Evolutionary conservation across 2,797 vertebrate genomes (phyloP).

Genomic region (Antrozous pallidus): DNA sequence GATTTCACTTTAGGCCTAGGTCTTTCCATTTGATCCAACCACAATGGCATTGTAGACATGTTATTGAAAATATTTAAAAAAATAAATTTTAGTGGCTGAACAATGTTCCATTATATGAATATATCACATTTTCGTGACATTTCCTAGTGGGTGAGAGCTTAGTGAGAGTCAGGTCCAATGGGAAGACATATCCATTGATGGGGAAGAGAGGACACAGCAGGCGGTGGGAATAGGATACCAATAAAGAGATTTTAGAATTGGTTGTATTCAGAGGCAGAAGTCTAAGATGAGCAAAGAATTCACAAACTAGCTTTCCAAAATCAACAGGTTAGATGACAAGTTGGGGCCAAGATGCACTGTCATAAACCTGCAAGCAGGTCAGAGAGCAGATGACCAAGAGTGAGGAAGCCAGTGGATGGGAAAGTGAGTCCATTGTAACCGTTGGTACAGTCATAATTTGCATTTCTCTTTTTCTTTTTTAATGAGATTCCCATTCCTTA

Average conservation of each 20-base stretch:
- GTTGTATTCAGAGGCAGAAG: slow-evolving; percentile 9
- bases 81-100: background rate
- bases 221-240: background rate
- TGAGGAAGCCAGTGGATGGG: background rate
- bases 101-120: background rate
- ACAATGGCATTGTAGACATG: background rate
- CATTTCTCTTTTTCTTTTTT: background rate
- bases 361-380: background rate
- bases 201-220: background rate
- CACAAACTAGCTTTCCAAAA: background rate
- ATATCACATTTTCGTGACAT: background rate
- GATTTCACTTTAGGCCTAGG: background rate
- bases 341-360: background rate
- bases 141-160: background rate
- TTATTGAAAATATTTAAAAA: background rate
- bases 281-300: background rate
- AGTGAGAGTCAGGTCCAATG: background rate
- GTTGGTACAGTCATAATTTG: background rate
- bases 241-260: background rate
- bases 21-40: background rate
- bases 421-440: background rate
- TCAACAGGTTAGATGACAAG: background rate
- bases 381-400: background rate
- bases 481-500: background rate
- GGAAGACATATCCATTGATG: background rate